Conservation (phyloP, 2,113 vertebrate species). For the Bubo bubo region DNA sequence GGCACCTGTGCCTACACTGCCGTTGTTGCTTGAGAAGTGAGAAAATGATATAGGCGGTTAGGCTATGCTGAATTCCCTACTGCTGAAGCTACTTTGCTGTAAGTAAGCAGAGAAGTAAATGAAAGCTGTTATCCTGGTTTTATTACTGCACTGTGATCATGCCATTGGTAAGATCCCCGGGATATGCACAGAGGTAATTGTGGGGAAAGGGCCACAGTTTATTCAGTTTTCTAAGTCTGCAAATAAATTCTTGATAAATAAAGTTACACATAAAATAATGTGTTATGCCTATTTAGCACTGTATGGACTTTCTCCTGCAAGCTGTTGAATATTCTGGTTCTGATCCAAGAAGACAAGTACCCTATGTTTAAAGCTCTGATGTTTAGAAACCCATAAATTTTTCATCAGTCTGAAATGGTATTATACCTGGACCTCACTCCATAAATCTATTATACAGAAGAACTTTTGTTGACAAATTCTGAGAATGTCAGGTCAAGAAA, state of each 20-base stretch:
- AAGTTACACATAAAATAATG: background rate
- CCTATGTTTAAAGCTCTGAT: background rate
- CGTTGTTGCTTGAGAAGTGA: background rate
- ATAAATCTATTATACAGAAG: background rate
- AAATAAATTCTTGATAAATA: background rate
- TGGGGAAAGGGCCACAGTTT: background rate
- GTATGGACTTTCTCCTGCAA: background rate
- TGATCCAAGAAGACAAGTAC: background rate
- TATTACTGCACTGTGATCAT: background rate
- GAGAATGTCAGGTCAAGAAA: background rate
- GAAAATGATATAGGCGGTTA: background rate
- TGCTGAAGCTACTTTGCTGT: background rate
- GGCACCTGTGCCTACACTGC: background rate
- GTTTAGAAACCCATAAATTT: background rate
- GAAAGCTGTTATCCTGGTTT: background rate
- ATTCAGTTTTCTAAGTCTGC: background rate
- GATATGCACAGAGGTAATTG: background rate
- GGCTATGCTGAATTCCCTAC: background rate
- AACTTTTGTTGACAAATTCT: background rate
- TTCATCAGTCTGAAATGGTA: background rate
- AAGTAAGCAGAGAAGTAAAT: background rate
- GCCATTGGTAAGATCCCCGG: background rate
- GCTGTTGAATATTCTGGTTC: background rate
- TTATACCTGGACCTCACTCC: background rate
- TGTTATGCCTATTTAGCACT: background rate